Conservation (phyloP, 2,797 vertebrate species). For the Orestias chungarensis region DNA sequence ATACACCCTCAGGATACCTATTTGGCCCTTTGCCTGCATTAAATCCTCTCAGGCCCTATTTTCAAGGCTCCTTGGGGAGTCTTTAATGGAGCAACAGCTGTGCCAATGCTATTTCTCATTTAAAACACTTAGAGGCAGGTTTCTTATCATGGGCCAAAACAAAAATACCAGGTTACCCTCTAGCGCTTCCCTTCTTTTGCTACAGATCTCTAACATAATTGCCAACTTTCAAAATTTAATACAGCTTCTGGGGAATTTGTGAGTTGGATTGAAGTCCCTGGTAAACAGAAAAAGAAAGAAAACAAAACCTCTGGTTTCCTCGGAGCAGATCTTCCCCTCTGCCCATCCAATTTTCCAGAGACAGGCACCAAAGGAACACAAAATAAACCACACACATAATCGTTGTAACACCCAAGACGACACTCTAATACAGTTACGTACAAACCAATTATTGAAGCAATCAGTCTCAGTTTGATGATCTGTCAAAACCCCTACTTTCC, state of each 20-base stretch:
- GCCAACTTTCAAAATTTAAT: conserved; percentile 76
- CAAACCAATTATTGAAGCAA: conserved; percentile 80
- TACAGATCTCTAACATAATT: conserved; percentile 71
- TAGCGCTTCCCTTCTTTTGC: conserved; percentile 51
- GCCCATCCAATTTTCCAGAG: conserved; percentile 23
- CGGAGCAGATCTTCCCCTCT: conserved; percentile 22
- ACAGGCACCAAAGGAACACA: conserved; percentile 34
- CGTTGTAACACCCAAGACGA: conserved; percentile 64
- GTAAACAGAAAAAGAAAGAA: too few relatives aligned
- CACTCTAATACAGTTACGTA: conserved; percentile 77
- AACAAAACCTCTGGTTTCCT: conserved; percentile 57
- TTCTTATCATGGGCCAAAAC: conserved; percentile 72
- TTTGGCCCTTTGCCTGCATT: conserved; percentile 55
- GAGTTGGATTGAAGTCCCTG: conserved; percentile 69
- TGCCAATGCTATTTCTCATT: conserved; percentile 76
- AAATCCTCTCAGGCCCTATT: conserved; percentile 56
- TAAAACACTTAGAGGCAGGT: conserved; percentile 73
- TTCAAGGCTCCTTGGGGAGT: conserved; percentile 62
- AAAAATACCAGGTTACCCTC: conserved; percentile 69
- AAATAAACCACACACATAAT: conserved; percentile 53
- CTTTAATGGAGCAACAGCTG: conserved; percentile 79
- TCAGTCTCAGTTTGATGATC: conserved; percentile 77
- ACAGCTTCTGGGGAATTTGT: conserved; percentile 61
- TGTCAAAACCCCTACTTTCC: conserved; percentile 76
- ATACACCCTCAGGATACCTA: conserved; percentile 42